Conservation (phyloP, 2,113 vertebrate genomes). For the Pelmatolapia mariae region DNA sequence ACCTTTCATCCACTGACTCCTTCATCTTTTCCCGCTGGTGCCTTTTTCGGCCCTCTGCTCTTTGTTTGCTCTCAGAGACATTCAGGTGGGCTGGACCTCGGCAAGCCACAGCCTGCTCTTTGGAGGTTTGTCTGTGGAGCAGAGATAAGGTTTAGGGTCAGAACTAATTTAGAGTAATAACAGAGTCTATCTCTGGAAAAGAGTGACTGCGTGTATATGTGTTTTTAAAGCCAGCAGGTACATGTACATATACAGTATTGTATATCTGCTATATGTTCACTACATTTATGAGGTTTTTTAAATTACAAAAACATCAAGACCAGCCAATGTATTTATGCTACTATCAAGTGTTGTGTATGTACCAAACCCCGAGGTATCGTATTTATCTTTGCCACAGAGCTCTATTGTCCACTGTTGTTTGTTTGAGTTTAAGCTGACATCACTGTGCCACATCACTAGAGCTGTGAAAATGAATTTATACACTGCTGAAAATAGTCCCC, state of each 20-base stretch:
- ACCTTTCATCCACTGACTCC: background rate
- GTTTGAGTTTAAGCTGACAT: background rate
- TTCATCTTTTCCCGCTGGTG: background rate
- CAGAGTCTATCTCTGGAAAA: background rate
- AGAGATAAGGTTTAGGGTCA: background rate
- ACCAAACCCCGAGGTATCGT: background rate
- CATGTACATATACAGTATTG: background rate
- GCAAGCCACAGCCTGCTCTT: background rate
- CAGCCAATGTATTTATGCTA: background rate
- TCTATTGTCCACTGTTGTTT: background rate
- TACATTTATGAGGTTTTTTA: background rate
- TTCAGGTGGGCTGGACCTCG: conserved; percentile 57
- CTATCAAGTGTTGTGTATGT: background rate
- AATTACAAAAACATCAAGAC: background rate
- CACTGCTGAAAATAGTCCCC: background rate
- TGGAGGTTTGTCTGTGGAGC: conserved; percentile 2
- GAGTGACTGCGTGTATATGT: background rate
- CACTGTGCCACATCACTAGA: background rate
- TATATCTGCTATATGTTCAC: background rate
- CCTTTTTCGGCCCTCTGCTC: background rate
- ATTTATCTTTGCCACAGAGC: background rate
- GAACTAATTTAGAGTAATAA: conserved; percentile 2
- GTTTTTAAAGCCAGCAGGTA: background rate
- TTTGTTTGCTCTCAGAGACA: conserved; percentile 49
- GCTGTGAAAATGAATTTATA: background rate